These are phyloP conservation scores for Macaria notata DNA, from an alignment of 2,888 invertebrate genomes.

Conservation along the genomic window DNA sequence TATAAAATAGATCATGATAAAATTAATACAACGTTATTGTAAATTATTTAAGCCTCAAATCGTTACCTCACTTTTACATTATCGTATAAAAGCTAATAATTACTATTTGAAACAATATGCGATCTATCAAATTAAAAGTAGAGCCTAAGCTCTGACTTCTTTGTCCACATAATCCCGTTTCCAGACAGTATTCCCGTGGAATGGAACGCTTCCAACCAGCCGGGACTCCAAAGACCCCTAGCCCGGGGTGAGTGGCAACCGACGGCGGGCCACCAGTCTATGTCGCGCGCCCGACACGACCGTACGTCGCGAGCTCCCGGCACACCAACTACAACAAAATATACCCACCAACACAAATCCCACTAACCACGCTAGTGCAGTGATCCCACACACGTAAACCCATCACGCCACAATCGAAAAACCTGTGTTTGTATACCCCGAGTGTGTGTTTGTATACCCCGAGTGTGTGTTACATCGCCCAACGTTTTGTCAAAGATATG, in stretches of 20 bases:
- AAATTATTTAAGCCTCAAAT: too few relatives aligned
- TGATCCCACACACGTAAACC: constrained; percentile 40
- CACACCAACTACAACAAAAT: constrained; percentile 54
- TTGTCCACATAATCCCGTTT: constrained; percentile 19
- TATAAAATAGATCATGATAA: too few relatives aligned
- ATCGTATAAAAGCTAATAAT: too few relatives aligned
- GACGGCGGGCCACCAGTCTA: constrained; percentile 55
- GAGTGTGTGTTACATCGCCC: constrained; percentile 38
- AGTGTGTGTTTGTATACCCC: constrained; percentile 30
- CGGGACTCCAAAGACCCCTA: constrained; percentile 64
- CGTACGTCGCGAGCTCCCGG: constrained; percentile 41
- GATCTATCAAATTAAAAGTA: too few relatives aligned
- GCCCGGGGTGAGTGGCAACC: constrained; percentile 61
- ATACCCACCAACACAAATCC: constrained; percentile 52
- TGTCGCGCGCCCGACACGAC: constrained; percentile 53
- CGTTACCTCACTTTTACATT: too few relatives aligned
- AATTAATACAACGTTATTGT: too few relatives aligned
- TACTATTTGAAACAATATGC: too few relatives aligned
- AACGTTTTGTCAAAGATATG: constrained; percentile 65
- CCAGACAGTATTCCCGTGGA: constrained; percentile 40
- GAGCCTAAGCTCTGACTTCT: constrained; percentile 1
- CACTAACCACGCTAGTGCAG: constrained; percentile 48
- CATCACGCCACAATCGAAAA: constrained; percentile 22
- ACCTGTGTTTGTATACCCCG: constrained; percentile 39
- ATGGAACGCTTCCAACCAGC: constrained; percentile 67